Base-by-base conservation (phyloP, 92 coral and sea anemone species). In the Umimayanthus chanpuru region DNA sequence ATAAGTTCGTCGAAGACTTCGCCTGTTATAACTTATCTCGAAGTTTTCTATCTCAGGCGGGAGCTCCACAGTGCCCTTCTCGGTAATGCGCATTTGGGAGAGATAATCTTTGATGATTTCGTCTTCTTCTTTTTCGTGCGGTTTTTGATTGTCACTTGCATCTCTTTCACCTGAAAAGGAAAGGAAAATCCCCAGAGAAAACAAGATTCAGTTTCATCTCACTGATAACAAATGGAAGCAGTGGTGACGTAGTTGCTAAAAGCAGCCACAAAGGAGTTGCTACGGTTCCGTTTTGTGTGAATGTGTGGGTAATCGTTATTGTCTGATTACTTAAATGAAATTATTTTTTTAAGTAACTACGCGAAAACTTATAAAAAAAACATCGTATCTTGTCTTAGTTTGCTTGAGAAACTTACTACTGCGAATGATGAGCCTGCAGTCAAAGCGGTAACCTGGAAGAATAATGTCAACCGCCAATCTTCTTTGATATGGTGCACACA, bases 381-480 rank as follows among this genome's bases (percentile, higher is more conserved):
- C 10, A 12, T 50, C 67, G 4, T 61, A 20, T 61, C 11, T 2
- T 61, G 25, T 61, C 15, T 5, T 23, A 61, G 6, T 61, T 61
- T 23, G 7, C 26, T 20, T 32, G 11, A 15, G 14, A 32, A 4
- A 83, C 87, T 83, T 83, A 83, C 87, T 70, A 29, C 65, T 83
- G 49, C 87, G 87, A 21, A 83, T 39, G 55, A 83, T 18, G 58
- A 83, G 87, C 78, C 67, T 70, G 78, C 87, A 83, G 41, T 83
- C 87, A 83, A 83, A 83, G 38, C 87, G 87, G 43, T 83, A 36
- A 43, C 87, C 78, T 8, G 87, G 87, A 53, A 83, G 78, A 83
- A 83, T 83, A 12, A 83, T 83, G 41, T 83, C 67, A 70, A 56
- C 78, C 8, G 18, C 40, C 74, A 83, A 25, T 43, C 77, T 43